Evolutionary conservation across 2,113 vertebrate genomes (phyloP), one percentile per base, ranked within the genome.

Genomic region (Sinosuthora webbiana): DNA sequence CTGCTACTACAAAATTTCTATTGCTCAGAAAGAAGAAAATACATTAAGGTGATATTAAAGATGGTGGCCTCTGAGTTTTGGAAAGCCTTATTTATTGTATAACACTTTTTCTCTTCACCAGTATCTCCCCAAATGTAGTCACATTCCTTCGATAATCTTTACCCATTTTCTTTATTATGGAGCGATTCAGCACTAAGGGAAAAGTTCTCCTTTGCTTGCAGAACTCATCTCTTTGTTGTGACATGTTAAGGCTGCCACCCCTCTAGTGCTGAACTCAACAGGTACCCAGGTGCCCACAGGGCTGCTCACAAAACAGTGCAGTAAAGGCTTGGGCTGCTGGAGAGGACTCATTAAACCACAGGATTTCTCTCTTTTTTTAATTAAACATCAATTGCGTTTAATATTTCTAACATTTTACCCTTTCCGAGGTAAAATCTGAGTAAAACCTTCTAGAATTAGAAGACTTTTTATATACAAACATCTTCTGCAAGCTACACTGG

Each of bases 1-100:
- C 15, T 7, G 5, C 24, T 41, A 7, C 10, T 35, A 13, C 31
- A 60, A 57, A 53, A 47, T 4, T 4, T 8, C 0, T 1, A 56
- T 17, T 4, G 2, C 20, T 28, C 49, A 78, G 21, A 68, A 79
- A 62, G n/a, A 62, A 73, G 37, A 77, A 59, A 85, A 76, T 7
- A 15, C 11, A 42, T 33, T n/a, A 25, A 60, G 22, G 25, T 5
- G 33, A 33, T 47, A 33, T 16, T 75, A 63, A 84, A 75, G 47
- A 56, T 1, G 4, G 25, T 27, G 37, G 25, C 15, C 0, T 62
- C 25, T 25, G 30, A 25, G 39, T 22, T 83, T 84, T 53, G 70
- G 42, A 80, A 88, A 93, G 50, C 47, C 18, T 42, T n/a, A 33
- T 0, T 13, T 45, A 60, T 16, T 52, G 37, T 19, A 9, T 14